Base-by-base conservation (phyloP, 2,888 invertebrate species). In the Agapostemon virescens region DNA sequence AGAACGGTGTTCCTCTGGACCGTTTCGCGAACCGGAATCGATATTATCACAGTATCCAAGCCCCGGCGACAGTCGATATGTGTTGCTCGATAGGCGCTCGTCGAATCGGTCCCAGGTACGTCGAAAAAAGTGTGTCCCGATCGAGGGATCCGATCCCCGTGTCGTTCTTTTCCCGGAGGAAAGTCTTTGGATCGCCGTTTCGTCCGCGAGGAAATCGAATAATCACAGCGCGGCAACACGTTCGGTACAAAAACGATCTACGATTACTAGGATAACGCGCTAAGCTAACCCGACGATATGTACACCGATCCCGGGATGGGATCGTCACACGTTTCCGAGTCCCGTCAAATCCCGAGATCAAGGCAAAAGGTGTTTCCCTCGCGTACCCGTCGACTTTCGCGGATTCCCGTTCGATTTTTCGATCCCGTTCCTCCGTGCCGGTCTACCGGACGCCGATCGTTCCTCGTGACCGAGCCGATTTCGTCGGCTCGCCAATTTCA, bases 211-310 rank as follows among this genome's bases (percentile, higher is more conserved):
- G 23, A 55, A 26, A 49, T 49, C 49, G 26, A 55, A 55, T 26
- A 72, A 77, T 83, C 81, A 71, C 81, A 77, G 81, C 52, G 69
- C 64, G 77, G 55, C 26, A 26, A 77, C 77, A 58, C 55, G 71
- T 72, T 69, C 26, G 30, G 72, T 83, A 83, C 64, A 83, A 83
- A 82, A 81, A 71, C 64, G 69, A 67, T 33, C 77, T 78, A 81
- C 67, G 71, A 55, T 55, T 15, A 55, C 81, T 81, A 78, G 45
- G 52, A 26, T 26, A 58, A 67, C 73, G 75, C 67, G 68, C 68
- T 58, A 70, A 80, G 67, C 81, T 82, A 82, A 70, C n/a, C 58
- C 74, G 68, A 81, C 74, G 81, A 81, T 75, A 81, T 76, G 76
- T 82, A 82, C 70, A 77, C n/a, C 69, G 64, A 69, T 40, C 64